phyloP scores from a whole-genome alignment of 2,888 invertebrate genomes.

The Neuroscelio doddi region DNA sequence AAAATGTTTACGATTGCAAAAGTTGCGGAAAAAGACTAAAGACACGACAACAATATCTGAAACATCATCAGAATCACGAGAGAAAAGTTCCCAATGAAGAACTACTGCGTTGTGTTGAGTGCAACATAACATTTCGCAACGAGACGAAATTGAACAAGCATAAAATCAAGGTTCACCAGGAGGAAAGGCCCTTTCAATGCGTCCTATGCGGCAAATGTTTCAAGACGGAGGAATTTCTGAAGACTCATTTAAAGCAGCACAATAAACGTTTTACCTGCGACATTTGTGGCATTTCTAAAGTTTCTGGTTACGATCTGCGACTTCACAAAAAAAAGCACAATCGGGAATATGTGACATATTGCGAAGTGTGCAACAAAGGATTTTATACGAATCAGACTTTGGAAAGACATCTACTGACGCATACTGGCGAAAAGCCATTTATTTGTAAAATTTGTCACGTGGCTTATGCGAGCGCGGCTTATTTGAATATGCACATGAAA shows the following conservation, averaged over 20 bases:
- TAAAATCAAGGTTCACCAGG: slow-evolving; percentile 73
- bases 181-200: slow-evolving; percentile 74
- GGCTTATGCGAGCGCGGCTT: slow-evolving; percentile 74
- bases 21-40: slow-evolving; percentile 52
- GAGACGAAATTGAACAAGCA: slow-evolving; percentile 43
- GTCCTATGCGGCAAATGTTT: slow-evolving; percentile 74
- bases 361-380: slow-evolving; percentile 73
- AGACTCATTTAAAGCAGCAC: slow-evolving; percentile 74
- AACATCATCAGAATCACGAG: slow-evolving; percentile 54
- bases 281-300: slow-evolving; percentile 62
- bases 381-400: slow-evolving; percentile 74
- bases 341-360: slow-evolving; percentile 72
- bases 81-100: slow-evolving; percentile 17
- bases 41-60: slow-evolving; percentile 50
- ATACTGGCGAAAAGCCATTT: slow-evolving; percentile 71
- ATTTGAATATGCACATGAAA: slow-evolving; percentile 75
- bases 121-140: slow-evolving; percentile 42
- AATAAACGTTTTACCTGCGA: slow-evolving; percentile 66
- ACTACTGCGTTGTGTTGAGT: slow-evolving; percentile 70
- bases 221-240: slow-evolving; percentile 74
- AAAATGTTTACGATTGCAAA: slow-evolving; percentile 52
- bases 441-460: slow-evolving; percentile 73
- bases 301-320: slow-evolving; percentile 60
- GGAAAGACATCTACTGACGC: slow-evolving; percentile 71
- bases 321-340: slow-evolving; percentile 72